Evolutionary conservation across 1,140 invertebrate species (phyloP).

Genomic region (Chlorops oryzae): DNA sequence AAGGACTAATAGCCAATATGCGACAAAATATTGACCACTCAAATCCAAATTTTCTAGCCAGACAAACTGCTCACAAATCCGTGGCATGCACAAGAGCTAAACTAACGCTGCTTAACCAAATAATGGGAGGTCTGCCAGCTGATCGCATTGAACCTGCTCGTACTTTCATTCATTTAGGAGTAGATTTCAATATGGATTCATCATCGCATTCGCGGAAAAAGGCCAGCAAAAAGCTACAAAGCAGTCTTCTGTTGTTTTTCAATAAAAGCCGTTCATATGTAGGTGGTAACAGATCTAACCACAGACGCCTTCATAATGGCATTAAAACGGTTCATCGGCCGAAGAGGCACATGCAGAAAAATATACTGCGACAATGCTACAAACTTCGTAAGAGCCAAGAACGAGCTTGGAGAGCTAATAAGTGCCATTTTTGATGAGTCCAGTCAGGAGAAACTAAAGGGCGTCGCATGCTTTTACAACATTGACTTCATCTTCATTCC

Average conservation of each 20-base stretch:
- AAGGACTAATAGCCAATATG: slow-evolving; percentile 18
- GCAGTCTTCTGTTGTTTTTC: slow-evolving; percentile 20
- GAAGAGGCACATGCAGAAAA: not conserved
- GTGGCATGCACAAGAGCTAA: slow-evolving; percentile 30
- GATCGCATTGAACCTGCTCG: slow-evolving; percentile 15
- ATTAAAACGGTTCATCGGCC: slow-evolving; percentile 10
- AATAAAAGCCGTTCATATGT: slow-evolving; percentile 31
- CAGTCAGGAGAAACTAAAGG: too few relatives aligned
- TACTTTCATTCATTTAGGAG: slow-evolving; percentile 26
- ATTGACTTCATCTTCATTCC: too few relatives aligned
- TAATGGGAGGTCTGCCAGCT: slow-evolving; percentile 38
- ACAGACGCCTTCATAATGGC: slow-evolving; percentile 18
- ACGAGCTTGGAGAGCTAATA: not conserved
- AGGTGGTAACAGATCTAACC: slow-evolving; percentile 23
- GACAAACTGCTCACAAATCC: slow-evolving; percentile 27
- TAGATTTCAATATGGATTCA: slow-evolving; percentile 42
- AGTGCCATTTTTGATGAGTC: too few relatives aligned
- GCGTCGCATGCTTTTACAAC: too few relatives aligned
- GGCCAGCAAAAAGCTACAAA: slow-evolving; percentile 9
- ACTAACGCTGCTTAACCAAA: slow-evolving; percentile 20
- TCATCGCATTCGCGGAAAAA: slow-evolving; percentile 1
- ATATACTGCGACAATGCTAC: slow-evolving; percentile 7
- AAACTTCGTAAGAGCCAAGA: not conserved
- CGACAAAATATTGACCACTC: slow-evolving; percentile 27
- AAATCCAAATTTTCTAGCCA: slow-evolving; percentile 21